A percentile compares a stretch with the other conserved stretches of the same genome.
These are phyloP conservation scores for Chaetura pelagica DNA, from an alignment of 2,113 vertebrate genomes.

Conservation along the genomic window DNA sequence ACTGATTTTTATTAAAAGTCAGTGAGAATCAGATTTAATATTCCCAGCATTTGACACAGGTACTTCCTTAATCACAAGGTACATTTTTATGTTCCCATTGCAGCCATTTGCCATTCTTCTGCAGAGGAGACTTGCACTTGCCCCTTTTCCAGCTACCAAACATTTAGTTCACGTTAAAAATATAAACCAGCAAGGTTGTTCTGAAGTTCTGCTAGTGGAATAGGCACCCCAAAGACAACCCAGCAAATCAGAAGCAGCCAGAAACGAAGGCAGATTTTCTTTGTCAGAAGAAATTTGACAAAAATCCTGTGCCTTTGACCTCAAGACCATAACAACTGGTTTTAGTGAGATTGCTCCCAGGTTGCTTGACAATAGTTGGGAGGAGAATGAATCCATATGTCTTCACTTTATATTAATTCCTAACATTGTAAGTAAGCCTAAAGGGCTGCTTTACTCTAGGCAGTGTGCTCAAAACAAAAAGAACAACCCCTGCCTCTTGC, in stretches of 20 bases:
- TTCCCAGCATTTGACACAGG: background rate
- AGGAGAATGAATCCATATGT: conserved; percentile 45
- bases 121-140: background rate
- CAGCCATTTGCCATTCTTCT: background rate
- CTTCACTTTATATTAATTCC: conserved; percentile 39
- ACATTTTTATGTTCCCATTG: background rate
- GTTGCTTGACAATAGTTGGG: conserved; percentile 18
- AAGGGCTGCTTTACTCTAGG: background rate
- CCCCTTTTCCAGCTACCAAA: conserved; percentile 1
- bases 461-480: background rate
- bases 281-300: conserved; percentile 17
- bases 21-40: background rate
- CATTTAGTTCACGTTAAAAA: background rate
- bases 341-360: conserved; percentile 39
- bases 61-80: background rate
- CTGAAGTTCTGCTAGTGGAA: background rate
- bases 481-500: background rate
- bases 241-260: conserved; percentile 7
- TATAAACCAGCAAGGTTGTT: background rate
- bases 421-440: background rate
- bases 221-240: background rate
- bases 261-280: conserved; percentile 12
- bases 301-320: conserved; percentile 41
- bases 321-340: background rate
- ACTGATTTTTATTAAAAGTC: conserved; percentile 21